phyloP scores from a whole-genome alignment of 2,113 vertebrate genomes.

The Microcebus ravelobensis region DNA sequence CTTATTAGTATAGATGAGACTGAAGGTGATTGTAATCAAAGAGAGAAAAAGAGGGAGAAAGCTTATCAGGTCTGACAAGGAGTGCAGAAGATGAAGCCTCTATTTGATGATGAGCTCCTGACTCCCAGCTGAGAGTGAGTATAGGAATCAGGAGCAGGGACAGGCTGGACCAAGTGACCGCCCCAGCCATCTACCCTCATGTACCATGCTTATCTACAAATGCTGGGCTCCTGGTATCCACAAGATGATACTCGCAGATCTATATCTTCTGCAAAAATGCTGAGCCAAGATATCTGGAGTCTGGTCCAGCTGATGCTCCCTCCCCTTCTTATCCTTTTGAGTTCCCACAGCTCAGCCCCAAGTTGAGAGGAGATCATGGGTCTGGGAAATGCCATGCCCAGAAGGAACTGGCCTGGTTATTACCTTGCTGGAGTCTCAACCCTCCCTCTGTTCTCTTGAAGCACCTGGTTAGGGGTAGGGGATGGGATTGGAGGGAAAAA shows the following conservation, averaged over 20 bases:
- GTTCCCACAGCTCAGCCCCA: not conserved
- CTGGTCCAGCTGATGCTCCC: not conserved
- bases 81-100: not conserved
- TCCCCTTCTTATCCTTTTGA: not conserved
- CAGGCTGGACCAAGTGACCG: fast-evolving
- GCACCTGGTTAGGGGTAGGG: not conserved
- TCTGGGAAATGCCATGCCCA: not conserved
- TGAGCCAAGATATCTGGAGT: not conserved
- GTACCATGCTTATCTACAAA: not conserved
- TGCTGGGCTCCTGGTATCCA: not conserved
- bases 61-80: not conserved
- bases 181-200: not conserved
- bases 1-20: not conserved
- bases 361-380: not conserved
- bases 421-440: not conserved
- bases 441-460: not conserved
- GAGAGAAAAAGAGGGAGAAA: not conserved
- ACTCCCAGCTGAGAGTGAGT: not conserved
- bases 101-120: not conserved
- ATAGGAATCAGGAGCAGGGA: not conserved
- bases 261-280: not conserved
- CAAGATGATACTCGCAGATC: not conserved
- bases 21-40: not conserved
- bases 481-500: not conserved
- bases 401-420: not conserved